phyloP scores from a whole-genome alignment of 2,888 invertebrate genomes.

The Ennomos fuscantarius region DNA sequence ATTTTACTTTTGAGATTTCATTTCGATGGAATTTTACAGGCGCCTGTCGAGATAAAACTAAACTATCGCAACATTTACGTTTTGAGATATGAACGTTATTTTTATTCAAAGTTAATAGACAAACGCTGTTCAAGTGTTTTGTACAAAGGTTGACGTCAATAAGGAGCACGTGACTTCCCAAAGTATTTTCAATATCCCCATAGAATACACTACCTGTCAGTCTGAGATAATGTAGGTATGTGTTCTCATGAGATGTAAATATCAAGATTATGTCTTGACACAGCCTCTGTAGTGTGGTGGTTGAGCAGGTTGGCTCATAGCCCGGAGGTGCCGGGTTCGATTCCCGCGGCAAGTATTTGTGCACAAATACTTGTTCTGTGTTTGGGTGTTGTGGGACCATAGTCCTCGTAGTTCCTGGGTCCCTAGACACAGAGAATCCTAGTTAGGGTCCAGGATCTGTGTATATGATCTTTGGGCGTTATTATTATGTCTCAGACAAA shows the following conservation, averaged over 20 bases:
- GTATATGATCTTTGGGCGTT: no score
- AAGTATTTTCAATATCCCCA: conserved; percentile 14
- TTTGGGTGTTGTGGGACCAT: no score
- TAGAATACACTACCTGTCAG: conserved; percentile 14
- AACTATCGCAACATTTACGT: conserved; percentile 20
- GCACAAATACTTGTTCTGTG: no score
- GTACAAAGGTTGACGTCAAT: conserved; percentile 31
- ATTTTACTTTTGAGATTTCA: conserved; percentile 10
- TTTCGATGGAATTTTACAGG: conserved; percentile 18
- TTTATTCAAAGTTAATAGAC: conserved; percentile 21
- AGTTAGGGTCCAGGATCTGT: no score
- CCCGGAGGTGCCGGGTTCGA: no score
- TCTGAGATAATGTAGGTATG: conserved; percentile 21
- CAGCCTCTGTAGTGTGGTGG: no score
- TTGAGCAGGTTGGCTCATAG: no score
- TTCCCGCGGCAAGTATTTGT: no score
- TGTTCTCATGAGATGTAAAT: conserved; percentile 14
- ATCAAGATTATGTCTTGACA: conserved; percentile 25
- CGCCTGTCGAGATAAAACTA: conserved; percentile 20
- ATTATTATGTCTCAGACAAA: conserved; percentile 10
- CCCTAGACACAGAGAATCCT: no score
- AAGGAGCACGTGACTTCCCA: conserved; percentile 29
- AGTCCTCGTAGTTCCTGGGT: no score
- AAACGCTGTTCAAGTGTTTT: conserved; percentile 18
- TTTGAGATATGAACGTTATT: conserved; percentile 12